phyloP scores from a whole-genome alignment of 1,140 invertebrate genomes.

The Ceratosolen solmsi region DNA sequence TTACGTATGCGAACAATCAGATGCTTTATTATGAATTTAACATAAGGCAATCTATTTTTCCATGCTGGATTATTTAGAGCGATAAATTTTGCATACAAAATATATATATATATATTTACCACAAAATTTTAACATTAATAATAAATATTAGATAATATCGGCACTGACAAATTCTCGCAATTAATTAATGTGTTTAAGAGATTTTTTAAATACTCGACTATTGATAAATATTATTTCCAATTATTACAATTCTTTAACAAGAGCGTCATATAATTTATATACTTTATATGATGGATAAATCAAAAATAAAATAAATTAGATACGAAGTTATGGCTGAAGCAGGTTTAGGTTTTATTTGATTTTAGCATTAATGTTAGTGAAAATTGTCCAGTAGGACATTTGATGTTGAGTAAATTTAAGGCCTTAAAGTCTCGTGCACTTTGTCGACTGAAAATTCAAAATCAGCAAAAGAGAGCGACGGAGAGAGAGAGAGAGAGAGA shows the following conservation, averaged over 20 bases:
- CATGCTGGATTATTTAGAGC: neutral
- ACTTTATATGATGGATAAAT: no score
- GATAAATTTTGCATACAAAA: no score
- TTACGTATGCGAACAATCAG: neutral
- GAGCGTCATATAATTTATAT: no score
- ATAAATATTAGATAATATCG: neutral
- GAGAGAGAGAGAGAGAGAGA: neutral
- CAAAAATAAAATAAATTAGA: no score
- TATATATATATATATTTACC: neutral
- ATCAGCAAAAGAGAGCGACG: neutral
- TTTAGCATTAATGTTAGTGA: neutral
- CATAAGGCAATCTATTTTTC: neutral
- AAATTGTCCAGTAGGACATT: neutral
- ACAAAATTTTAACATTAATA: neutral
- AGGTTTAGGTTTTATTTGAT: neutral
- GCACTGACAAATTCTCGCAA: neutral
- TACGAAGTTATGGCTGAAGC: neutral
- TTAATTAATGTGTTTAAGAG: no score
- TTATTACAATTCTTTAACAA: no score
- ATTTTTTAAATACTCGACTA: no score
- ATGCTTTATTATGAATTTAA: neutral
- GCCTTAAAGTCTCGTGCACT: no score
- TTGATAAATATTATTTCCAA: no score
- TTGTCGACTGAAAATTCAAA: constrained; percentile 9
- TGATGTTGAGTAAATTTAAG: neutral